Evolutionary conservation across 2,888 invertebrate genomes (phyloP).

Genomic region (Achlya flavicornis): DNA sequence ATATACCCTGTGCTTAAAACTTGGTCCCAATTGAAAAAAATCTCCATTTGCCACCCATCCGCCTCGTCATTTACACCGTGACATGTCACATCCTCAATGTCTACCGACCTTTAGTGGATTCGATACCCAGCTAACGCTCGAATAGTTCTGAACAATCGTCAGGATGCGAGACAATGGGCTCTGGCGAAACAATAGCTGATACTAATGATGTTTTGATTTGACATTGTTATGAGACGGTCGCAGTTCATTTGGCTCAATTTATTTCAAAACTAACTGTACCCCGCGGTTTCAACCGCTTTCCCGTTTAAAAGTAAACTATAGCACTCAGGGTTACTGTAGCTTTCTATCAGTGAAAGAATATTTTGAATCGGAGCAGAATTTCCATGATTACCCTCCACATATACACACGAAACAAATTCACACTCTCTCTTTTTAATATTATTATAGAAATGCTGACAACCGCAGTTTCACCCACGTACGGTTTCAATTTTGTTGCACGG

Average conservation of each 20-base stretch:
- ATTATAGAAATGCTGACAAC: too few species aligned
- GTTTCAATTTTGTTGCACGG: too few species aligned
- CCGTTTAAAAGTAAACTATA: too few species aligned
- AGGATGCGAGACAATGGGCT: conserved; percentile 24
- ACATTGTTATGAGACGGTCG: neutral
- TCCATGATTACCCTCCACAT: too few species aligned
- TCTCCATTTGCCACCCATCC: conserved; percentile 12
- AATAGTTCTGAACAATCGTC: conserved; percentile 31
- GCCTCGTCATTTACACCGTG: conserved; percentile 31
- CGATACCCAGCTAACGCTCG: conserved; percentile 36
- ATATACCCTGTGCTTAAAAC: neutral
- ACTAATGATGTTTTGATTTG: conserved; percentile 7
- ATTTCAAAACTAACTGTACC: neutral
- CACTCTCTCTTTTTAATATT: too few species aligned
- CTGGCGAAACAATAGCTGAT: conserved; percentile 17
- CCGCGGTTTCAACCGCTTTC: too few species aligned
- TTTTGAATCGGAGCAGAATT: too few species aligned
- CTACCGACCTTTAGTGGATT: conserved; percentile 36
- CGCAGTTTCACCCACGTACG: too few species aligned
- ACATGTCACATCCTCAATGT: conserved; percentile 35
- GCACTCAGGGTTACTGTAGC: too few species aligned
- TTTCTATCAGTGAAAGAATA: too few species aligned
- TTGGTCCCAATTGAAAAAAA: neutral
- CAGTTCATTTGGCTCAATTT: conserved; percentile 1
- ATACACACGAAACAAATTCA: too few species aligned